Conservation (phyloP, 2,113 vertebrate genomes). For the Sinocyclocheilus rhinocerous region DNA sequence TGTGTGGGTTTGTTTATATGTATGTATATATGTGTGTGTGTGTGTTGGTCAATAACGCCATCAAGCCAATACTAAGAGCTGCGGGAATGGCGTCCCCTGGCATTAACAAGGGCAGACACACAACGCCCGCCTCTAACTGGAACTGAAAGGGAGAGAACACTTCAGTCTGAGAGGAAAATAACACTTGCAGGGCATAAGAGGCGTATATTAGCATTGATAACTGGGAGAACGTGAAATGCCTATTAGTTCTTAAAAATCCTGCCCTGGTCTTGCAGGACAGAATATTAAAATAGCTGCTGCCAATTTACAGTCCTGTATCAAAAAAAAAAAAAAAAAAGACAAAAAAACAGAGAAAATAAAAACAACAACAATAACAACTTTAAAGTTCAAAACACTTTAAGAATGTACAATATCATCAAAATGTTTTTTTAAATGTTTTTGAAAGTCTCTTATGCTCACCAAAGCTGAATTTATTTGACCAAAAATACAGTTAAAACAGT, state of each 20-base stretch:
- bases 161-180: background rate
- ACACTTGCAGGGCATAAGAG: constrained; percentile 3
- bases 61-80: background rate
- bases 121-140: background rate
- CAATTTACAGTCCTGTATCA: background rate
- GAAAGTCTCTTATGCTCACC: too few species aligned
- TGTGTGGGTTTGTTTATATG: background rate
- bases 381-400: too few species aligned
- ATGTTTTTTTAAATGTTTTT: too few species aligned
- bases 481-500: too few species aligned
- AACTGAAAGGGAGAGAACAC: constrained; percentile 18
- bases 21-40: background rate
- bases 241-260: background rate
- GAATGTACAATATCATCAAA: too few species aligned
- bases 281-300: background rate
- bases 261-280: background rate
- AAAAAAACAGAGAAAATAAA: too few species aligned
- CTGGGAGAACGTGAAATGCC: background rate
- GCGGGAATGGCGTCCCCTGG: background rate
- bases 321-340: background rate
- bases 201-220: background rate
- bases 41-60: background rate
- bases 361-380: too few species aligned
- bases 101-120: constrained; percentile 21
- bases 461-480: too few species aligned